Evolutionary conservation across 2,113 vertebrate genomes (phyloP).

Genomic region (Anhinga anhinga): DNA sequence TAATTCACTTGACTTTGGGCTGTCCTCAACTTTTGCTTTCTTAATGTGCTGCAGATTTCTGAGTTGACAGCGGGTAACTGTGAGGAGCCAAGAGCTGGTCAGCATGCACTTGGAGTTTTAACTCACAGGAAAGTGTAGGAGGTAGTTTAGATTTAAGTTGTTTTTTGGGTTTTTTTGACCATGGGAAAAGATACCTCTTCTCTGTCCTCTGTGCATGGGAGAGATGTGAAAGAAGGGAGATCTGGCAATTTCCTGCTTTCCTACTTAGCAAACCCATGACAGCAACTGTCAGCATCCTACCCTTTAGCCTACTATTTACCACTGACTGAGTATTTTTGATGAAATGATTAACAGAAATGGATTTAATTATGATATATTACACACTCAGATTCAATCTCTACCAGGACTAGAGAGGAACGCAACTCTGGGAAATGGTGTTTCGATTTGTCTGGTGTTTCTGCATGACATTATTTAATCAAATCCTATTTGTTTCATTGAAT

Average conservation of each 20-base stretch:
- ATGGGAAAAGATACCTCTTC: constrained; percentile 45
- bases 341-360: background rate
- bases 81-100: background rate
- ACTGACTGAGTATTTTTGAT: background rate
- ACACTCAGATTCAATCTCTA: background rate
- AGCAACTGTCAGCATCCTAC: background rate
- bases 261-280: background rate
- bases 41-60: constrained; percentile 13
- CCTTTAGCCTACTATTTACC: background rate
- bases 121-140: constrained; percentile 59
- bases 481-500: background rate
- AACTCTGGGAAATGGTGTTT: background rate
- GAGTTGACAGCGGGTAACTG: background rate
- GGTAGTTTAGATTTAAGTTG: background rate
- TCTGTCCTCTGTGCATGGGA: constrained; percentile 13
- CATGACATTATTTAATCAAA: background rate
- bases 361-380: background rate
- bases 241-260: constrained; percentile 18
- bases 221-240: background rate
- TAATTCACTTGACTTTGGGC: background rate
- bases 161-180: background rate
- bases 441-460: background rate
- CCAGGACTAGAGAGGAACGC: background rate
- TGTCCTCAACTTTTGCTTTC: background rate
- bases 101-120: background rate